Evolutionary conservation across 2,797 vertebrate genomes (phyloP).

Genomic region (Phataginus tetradactyla): DNA sequence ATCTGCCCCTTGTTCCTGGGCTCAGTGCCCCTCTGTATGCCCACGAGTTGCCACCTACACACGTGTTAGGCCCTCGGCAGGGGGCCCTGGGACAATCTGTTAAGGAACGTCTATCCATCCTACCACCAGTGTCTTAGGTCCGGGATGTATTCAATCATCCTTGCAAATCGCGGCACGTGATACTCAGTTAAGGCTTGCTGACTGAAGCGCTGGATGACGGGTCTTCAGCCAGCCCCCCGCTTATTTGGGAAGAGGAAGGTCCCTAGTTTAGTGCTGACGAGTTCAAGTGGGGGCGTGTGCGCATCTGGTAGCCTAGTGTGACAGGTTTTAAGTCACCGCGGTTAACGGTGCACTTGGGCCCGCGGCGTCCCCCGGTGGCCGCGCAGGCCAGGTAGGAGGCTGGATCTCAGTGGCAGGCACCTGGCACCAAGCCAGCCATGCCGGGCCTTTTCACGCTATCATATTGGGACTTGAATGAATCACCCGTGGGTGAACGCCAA

Average conservation of each 20-base stretch:
- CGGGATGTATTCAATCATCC: neutral
- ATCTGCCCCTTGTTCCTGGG: neutral
- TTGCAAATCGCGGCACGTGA: rapidly evolving
- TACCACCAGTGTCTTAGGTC: neutral
- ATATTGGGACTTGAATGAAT: neutral
- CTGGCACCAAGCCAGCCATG: too few relatives aligned
- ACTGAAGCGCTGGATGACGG: neutral
- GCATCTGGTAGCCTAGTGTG: rapidly evolving
- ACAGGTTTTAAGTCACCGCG: neutral
- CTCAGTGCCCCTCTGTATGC: neutral
- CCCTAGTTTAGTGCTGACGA: neutral
- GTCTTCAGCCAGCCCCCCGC: neutral
- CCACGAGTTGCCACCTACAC: too few relatives aligned
- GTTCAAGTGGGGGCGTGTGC: neutral
- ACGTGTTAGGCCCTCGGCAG: neutral
- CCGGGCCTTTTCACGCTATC: neutral
- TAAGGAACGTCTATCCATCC: neutral
- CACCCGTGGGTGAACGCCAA: rapidly evolving
- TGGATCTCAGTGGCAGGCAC: rapidly evolving
- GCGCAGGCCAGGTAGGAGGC: neutral
- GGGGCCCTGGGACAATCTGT: neutral
- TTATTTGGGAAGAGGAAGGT: neutral
- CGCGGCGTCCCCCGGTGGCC: too few relatives aligned
- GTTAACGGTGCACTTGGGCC: rapidly evolving
- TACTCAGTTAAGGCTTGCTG: neutral